Conservation (phyloP, 2,888 invertebrate species). For the Harpalus rubripes region DNA sequence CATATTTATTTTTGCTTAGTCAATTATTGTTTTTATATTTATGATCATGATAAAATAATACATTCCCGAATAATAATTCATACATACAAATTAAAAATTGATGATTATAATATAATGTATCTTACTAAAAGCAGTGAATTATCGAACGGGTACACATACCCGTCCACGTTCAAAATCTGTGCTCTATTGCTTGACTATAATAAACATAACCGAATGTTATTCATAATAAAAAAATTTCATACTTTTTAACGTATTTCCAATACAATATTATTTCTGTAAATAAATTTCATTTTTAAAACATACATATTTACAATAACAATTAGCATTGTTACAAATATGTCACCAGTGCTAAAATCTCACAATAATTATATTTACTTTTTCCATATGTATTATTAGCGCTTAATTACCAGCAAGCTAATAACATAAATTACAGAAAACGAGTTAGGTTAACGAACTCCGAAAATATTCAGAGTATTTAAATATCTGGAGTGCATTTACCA, state of each 20-base stretch:
- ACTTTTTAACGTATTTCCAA: neutral
- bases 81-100: no score
- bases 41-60: no score
- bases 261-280: neutral
- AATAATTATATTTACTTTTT: constrained; percentile 21
- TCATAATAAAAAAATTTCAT: neutral
- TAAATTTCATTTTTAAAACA: neutral
- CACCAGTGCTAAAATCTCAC: neutral
- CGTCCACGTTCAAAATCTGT: no score
- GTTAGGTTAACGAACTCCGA: constrained; percentile 38
- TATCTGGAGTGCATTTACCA: constrained; percentile 27
- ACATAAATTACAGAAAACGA: constrained; percentile 18
- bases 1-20: no score
- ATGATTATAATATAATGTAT: no score
- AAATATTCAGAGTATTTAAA: constrained; percentile 14
- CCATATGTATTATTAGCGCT: constrained; percentile 9
- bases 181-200: no score
- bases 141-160: no score
- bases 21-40: no score
- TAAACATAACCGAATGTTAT: no score
- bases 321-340: constrained; percentile 5
- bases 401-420: constrained; percentile 1
- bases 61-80: no score
- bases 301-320: neutral
- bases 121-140: no score